Conservation (phyloP, 2,888 invertebrate genomes). For the Oxystoma pomonae region DNA sequence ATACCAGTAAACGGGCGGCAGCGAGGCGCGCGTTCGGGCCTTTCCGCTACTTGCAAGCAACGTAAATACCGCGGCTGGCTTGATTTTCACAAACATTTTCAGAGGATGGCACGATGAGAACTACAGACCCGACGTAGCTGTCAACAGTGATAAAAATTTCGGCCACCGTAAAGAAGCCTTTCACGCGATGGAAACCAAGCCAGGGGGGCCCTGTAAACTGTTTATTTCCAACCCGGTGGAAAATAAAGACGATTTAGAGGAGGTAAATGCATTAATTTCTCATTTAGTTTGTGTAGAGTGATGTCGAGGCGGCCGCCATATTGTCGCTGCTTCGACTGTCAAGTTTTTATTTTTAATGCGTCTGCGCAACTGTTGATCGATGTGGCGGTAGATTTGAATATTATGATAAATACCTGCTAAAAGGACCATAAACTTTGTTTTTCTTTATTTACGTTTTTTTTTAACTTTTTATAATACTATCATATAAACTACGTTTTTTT, state of each 20-base stretch:
- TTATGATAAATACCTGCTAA: no score
- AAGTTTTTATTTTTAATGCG: constrained; percentile 43
- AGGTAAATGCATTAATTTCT: constrained; percentile 64
- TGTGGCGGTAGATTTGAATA: constrained; percentile 43
- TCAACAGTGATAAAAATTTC: constrained; percentile 55
- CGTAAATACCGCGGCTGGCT: constrained; percentile 49
- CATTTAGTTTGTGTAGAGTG: constrained; percentile 41
- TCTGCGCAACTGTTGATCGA: constrained; percentile 39
- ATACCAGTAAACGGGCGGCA: background rate
- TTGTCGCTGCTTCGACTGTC: constrained; percentile 48
- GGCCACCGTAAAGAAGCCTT: constrained; percentile 44
- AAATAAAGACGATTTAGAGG: constrained; percentile 86
- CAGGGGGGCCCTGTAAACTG: constrained; percentile 61
- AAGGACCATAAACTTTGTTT: no score
- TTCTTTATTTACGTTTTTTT: no score
- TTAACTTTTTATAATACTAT: no score
- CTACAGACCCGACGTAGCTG: constrained; percentile 47
- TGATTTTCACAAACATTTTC: constrained; percentile 50
- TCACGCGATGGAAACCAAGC: constrained; percentile 40
- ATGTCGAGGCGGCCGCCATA: constrained; percentile 55
- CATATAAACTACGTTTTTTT: no score
- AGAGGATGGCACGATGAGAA: constrained; percentile 58
- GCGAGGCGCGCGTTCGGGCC: constrained; percentile 3
- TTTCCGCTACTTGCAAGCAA: constrained; percentile 18
- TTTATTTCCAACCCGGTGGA: constrained; percentile 79